A percentile compares a stretch with the other conserved stretches of the same genome.
Evolutionary conservation across 2,888 invertebrate species (phyloP).

Genomic region (Pterostichus niger): DNA sequence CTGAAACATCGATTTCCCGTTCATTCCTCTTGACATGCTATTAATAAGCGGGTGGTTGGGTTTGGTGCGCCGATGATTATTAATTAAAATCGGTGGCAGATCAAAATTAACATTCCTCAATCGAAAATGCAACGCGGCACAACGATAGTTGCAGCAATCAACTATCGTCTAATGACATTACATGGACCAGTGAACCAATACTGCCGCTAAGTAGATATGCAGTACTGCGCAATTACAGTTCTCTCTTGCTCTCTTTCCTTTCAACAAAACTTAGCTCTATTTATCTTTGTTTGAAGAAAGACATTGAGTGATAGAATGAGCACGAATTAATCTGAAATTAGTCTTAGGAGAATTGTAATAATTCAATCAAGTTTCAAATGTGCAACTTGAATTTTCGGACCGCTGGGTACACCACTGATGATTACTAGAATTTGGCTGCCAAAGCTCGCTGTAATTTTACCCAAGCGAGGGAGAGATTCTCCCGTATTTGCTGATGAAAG

Average conservation of each 20-base stretch:
- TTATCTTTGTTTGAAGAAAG: constrained; percentile 42
- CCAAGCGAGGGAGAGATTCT: background rate
- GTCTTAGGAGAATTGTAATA: constrained; percentile 67
- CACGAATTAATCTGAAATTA: constrained; percentile 63
- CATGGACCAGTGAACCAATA: constrained; percentile 38
- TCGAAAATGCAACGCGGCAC: constrained; percentile 54
- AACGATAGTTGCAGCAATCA: constrained; percentile 39
- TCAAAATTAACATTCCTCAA: constrained; percentile 72
- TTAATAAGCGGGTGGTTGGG: constrained; percentile 74
- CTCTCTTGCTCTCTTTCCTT: constrained; percentile 16
- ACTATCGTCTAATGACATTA: constrained; percentile 50
- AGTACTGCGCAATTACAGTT: background rate
- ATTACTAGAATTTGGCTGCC: constrained; percentile 29
- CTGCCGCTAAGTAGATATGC: constrained; percentile 43
- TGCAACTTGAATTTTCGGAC: constrained; percentile 68
- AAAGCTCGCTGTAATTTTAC: constrained; percentile 1
- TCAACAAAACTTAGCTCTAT: constrained; percentile 3
- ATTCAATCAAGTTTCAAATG: constrained; percentile 71
- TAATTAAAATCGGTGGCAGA: constrained; percentile 74
- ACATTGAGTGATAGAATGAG: constrained; percentile 37
- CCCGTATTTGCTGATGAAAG: constrained; percentile 12
- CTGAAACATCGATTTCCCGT: constrained; percentile 32
- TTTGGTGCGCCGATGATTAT: constrained; percentile 76
- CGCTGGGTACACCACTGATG: constrained; percentile 35
- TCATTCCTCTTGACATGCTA: constrained; percentile 72